Percentiles rank a stretch among this genome's conserved stretches.
phyloP scores from a whole-genome alignment of 2,113 vertebrate species.

The Coracopsis vasa region DNA sequence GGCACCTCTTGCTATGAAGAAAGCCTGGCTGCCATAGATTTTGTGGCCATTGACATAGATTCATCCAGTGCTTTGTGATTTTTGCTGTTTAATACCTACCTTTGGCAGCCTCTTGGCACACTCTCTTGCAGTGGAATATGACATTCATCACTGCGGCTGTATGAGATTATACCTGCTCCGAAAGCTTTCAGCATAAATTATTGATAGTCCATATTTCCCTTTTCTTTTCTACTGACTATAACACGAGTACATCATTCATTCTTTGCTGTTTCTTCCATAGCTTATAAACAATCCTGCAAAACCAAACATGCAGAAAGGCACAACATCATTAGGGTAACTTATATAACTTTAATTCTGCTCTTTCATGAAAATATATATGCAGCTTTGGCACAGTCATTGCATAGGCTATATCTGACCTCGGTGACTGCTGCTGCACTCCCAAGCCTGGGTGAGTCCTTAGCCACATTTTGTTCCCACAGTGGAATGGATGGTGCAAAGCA shows the following conservation, averaged over 20 bases:
- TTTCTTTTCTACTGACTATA: not conserved
- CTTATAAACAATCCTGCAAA: not conserved
- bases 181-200: not conserved
- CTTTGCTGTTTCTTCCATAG: not conserved
- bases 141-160: not conserved
- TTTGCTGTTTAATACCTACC: not conserved
- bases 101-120: not conserved
- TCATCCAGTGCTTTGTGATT: not conserved
- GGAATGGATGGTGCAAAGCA: not conserved
- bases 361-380: not conserved
- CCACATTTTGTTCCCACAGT: not conserved
- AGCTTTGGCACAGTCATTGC: not conserved
- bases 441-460: not conserved
- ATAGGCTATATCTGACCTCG: not conserved
- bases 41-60: not conserved
- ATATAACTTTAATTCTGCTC: not conserved
- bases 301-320: not conserved
- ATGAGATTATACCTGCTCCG: not conserved
- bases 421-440: not conserved
- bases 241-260: not conserved
- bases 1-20: not conserved
- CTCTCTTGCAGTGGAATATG: not conserved
- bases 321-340: not conserved
- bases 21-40: not conserved
- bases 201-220: not conserved